Conservation (phyloP, 2,797 vertebrate species). For the Paguma larvata region DNA sequence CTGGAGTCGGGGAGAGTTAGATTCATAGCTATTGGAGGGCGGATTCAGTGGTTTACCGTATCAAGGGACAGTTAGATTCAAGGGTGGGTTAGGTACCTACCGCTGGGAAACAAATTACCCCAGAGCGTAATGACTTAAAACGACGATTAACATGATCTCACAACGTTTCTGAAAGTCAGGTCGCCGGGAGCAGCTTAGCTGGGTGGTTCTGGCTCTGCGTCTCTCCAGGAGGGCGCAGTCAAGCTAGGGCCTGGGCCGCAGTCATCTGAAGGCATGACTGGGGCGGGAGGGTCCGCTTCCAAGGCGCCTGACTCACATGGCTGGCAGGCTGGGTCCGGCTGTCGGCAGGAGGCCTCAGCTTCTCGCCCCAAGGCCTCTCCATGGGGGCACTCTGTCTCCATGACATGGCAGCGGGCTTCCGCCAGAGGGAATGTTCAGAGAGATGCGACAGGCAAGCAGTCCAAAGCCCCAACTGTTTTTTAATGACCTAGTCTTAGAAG, state of each 20-base stretch:
- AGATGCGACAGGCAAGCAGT: neutral
- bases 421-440: neutral
- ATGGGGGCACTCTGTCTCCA: neutral
- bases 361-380: neutral
- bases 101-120: neutral
- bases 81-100: neutral
- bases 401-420: neutral
- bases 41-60: neutral
- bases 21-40: neutral
- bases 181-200: neutral
- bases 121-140: neutral
- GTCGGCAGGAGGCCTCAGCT: neutral
- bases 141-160: neutral
- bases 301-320: neutral
- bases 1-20: neutral
- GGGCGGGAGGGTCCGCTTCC: neutral
- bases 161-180: neutral
- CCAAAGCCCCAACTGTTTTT: neutral
- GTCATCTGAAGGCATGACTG: neutral
- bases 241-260: neutral
- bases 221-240: neutral
- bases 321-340: neutral
- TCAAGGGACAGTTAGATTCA: neutral
- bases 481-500: neutral
- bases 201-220: neutral